Conservation (phyloP, 2,797 vertebrate genomes). For the Eidolon dupreanum region DNA sequence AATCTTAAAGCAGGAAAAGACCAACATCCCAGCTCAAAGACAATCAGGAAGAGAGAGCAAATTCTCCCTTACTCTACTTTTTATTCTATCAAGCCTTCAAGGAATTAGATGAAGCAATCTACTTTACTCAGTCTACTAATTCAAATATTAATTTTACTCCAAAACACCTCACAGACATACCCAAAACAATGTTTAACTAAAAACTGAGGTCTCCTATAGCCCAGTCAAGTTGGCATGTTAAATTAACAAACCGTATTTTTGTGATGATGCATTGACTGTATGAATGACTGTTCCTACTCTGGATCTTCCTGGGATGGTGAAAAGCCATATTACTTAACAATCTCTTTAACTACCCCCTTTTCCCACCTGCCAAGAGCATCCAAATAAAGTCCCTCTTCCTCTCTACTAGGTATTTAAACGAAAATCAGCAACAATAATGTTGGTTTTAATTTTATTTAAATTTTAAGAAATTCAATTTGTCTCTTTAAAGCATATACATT, state of each 20-base stretch:
- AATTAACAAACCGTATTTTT: not conserved
- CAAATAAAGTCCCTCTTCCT: not conserved
- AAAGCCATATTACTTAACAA: not conserved
- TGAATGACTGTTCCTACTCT: not conserved
- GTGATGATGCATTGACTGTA: not conserved
- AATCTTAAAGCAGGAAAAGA: not conserved
- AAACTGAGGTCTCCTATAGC: no score
- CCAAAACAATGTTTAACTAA: not conserved
- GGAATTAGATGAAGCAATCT: not conserved
- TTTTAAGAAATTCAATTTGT: not conserved
- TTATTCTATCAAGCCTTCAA: not conserved
- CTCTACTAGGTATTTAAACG: not conserved
- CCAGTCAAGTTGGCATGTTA: not conserved
- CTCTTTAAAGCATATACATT: not conserved
- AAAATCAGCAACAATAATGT: not conserved
- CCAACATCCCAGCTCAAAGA: not conserved
- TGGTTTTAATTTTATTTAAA: not conserved
- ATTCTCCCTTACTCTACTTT: not conserved
- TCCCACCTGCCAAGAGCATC: accelerated
- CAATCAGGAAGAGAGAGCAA: not conserved
- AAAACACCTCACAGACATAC: not conserved
- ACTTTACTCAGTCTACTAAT: not conserved
- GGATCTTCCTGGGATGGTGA: not conserved
- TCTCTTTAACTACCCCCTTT: not conserved
- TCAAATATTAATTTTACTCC: not conserved